Percentiles rank a stretch among this genome's conserved stretches.
phyloP scores from a whole-genome alignment of 2,797 vertebrate species.

The Varecia variegata region DNA sequence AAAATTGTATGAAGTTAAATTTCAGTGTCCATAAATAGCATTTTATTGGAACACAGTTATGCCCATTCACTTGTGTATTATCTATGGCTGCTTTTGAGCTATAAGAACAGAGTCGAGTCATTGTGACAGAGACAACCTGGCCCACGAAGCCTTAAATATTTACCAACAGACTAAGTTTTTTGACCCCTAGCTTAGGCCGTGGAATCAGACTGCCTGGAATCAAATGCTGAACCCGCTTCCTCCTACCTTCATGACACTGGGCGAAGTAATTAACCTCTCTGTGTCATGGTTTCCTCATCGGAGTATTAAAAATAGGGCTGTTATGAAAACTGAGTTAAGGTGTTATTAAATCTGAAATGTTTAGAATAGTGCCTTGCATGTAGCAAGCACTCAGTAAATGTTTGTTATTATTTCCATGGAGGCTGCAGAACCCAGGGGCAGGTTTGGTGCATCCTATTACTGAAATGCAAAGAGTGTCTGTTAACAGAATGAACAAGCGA shows the following conservation, averaged over 20 bases:
- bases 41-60: neutral
- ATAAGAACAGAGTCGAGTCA: neutral
- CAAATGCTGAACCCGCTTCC: neutral
- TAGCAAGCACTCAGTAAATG: slow-evolving; percentile 1
- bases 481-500: slow-evolving; percentile 9
- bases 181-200: neutral
- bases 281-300: neutral
- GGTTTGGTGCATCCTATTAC: neutral
- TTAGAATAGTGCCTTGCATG: neutral
- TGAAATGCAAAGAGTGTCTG: neutral
- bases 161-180: neutral
- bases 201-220: neutral
- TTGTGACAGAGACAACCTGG: neutral
- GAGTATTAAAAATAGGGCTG: slow-evolving; percentile 4
- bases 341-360: neutral
- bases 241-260: neutral
- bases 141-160: neutral
- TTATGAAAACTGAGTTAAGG: slow-evolving; percentile 4
- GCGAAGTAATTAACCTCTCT: neutral
- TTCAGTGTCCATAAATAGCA: neutral
- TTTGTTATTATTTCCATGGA: neutral
- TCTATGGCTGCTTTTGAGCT: neutral
- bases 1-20: slow-evolving; percentile 34
- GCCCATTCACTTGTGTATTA: neutral
- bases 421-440: neutral